Conservation (phyloP, 2,888 invertebrate species). For the Lingula anatina region DNA sequence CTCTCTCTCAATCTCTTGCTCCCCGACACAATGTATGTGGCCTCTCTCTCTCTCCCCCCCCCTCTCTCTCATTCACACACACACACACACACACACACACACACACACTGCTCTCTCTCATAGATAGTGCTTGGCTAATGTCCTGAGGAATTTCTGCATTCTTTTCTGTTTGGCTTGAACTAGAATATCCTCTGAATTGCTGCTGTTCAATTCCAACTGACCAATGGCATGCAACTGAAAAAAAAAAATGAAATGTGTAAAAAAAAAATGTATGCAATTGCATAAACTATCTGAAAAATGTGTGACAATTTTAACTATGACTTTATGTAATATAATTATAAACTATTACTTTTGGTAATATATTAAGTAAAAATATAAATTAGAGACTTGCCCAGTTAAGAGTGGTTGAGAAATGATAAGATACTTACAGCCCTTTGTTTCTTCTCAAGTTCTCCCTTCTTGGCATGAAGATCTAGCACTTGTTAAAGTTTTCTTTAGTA, state of each 20-base stretch:
- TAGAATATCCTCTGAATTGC: constrained; percentile 93
- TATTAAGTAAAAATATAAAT: no score
- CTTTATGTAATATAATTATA: no score
- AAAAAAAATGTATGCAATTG: no score
- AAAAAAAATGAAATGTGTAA: constrained; percentile 10
- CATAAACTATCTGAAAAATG: no score
- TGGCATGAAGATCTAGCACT: constrained; percentile 59
- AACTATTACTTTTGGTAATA: no score
- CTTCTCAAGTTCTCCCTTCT: constrained; percentile 82
- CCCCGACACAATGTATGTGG: background rate
- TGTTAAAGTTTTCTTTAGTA: constrained; percentile 3
- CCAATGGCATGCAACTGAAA: constrained; percentile 74
- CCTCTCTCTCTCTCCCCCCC: background rate
- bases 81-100: background rate
- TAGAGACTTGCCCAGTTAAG: no score
- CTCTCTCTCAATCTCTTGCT: background rate
- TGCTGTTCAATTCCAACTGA: constrained; percentile 85
- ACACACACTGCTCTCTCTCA: no score
- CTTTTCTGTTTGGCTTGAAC: constrained; percentile 83
- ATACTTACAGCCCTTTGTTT: constrained; percentile 72
- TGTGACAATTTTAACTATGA: no score
- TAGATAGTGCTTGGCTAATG: constrained; percentile 62
- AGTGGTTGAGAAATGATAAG: no score
- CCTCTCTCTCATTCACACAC: background rate
- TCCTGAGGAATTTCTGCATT: constrained; percentile 78